These are phyloP conservation scores for Mylabris sibirica DNA, from an alignment of 2,888 invertebrate genomes.

Conservation along the genomic window DNA sequence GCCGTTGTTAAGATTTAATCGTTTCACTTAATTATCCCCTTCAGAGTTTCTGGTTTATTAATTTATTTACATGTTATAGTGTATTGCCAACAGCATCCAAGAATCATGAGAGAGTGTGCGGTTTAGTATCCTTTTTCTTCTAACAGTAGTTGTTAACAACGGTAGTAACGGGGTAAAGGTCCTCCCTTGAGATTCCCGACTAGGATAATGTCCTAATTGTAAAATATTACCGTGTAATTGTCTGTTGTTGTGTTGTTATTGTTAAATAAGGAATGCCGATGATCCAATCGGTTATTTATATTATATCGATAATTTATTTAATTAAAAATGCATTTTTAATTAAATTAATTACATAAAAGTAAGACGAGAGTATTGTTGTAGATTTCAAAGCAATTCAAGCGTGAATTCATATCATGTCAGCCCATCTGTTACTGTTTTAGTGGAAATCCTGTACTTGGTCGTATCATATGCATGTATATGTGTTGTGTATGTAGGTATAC, in stretches of 20 bases:
- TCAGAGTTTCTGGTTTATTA: constrained; percentile 23
- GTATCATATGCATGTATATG: background rate
- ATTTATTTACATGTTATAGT: constrained; percentile 26
- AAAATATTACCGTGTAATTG: constrained; percentile 42
- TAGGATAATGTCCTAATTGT: constrained; percentile 38
- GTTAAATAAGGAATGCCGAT: constrained; percentile 9
- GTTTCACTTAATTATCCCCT: constrained; percentile 25
- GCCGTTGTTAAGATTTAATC: constrained; percentile 17
- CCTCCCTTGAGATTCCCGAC: constrained; percentile 17
- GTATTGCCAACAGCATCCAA: constrained; percentile 2
- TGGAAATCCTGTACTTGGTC: constrained; percentile 4
- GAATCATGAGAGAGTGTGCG: background rate
- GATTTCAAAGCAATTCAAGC: background rate
- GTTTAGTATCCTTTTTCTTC: constrained; percentile 16
- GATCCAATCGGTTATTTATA: constrained; percentile 28
- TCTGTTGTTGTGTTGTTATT: constrained; percentile 21
- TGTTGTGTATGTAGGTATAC: background rate
- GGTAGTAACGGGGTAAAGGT: constrained; percentile 5
- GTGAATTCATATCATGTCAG: constrained; percentile 1
- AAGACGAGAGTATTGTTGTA: background rate
- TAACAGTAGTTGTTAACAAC: constrained; percentile 5
- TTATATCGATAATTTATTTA: constrained; percentile 25
- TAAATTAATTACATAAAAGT: constrained; percentile 23
- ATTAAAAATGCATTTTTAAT: constrained; percentile 27
- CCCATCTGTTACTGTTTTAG: constrained; percentile 1